Base-by-base conservation (phyloP, 2,888 invertebrate species). In the Drosophila niveifrons region DNA sequence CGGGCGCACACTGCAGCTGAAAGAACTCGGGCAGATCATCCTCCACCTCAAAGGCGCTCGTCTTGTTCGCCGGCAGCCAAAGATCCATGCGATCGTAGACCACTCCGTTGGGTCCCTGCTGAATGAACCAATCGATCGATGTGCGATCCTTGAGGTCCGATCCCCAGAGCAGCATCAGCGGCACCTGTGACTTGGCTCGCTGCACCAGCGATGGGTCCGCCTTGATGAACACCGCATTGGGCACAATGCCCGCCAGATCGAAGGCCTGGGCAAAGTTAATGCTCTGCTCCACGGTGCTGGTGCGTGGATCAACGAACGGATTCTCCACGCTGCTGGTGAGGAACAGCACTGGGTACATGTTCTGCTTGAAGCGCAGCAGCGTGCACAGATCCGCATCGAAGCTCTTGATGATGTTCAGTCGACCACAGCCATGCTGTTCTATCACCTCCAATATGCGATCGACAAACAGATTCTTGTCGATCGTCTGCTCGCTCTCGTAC, bases 351-450 rank as follows among this genome's bases (percentile, higher is more conserved):
- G 99, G 99, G 92, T 98, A 99, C 91, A 96, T 96, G 93, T 98
- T 99, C 93, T 99, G 99, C 91, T 99, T 99, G 87, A 96, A 93
- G 18, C 97, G 95, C 75, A 99, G 94, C 96, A 98, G 96, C 0
- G 96, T 95, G 91, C 98, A 99, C 75, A 98, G 96, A 91, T 99
- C 98, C 0, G 99, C 98, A 93, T 99, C 98, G 93, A 99, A 99
- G 82, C 97, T 97, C 0, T 98, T 98, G 89, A 99, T 96, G 56
- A 99, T 95, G 59, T 99, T 96, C 59, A 97, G 95, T n/a, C 99
- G 94, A 0, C 95, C 94, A 2, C 95, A 96, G 4, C 96, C 97
- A 90, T 96, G 93, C 67, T 95, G 94, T 75, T 98, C 93, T 10
- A 98, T 96, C 9, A 96, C 96, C 90, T 96, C 95, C 62, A 99